These are phyloP conservation scores for Stichopus horrens DNA, from an alignment of 53 echinoderm and acorn worm species.

Conservation along the genomic window DNA sequence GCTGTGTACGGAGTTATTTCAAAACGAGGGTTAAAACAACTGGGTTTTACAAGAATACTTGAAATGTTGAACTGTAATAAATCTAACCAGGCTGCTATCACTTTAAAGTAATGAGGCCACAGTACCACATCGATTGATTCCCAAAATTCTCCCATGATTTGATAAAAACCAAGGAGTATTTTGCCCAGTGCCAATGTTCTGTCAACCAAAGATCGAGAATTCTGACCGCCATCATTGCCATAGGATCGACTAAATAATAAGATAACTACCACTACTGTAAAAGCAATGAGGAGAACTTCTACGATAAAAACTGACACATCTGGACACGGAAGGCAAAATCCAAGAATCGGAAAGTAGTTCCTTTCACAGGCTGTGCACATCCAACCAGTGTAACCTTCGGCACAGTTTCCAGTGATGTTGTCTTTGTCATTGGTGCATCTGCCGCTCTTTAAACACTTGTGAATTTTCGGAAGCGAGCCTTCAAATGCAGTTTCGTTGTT, in stretches of 20 bases:
- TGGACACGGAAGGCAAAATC: constrained; percentile 41
- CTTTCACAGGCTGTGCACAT: constrained; percentile 40
- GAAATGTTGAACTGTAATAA: too few species aligned
- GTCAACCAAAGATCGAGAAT: not conserved
- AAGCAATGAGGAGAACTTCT: not conserved
- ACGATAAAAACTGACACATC: not conserved
- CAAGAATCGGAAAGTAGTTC: constrained; percentile 25
- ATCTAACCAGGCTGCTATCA: not conserved
- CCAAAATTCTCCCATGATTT: too few species aligned
- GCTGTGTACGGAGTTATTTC: not conserved
- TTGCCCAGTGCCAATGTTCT: too few species aligned
- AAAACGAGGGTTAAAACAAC: too few species aligned
- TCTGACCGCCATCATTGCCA: too few species aligned
- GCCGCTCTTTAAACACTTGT: not conserved
- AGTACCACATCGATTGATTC: too few species aligned
- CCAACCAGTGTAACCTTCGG: too few species aligned
- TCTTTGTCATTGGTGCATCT: not conserved
- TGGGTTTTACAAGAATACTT: too few species aligned
- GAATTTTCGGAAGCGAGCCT: constrained; percentile 7
- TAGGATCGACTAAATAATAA: not conserved
- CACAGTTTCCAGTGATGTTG: constrained; percentile 23
- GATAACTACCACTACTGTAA: too few species aligned
- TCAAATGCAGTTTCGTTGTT: not conserved
- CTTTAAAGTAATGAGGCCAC: not conserved
- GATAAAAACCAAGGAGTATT: too few species aligned